Evolutionary conservation across 1,140 invertebrate species (phyloP), one percentile per base, ranked within the genome.

Genomic region (Yoshiicerus persimilis): DNA sequence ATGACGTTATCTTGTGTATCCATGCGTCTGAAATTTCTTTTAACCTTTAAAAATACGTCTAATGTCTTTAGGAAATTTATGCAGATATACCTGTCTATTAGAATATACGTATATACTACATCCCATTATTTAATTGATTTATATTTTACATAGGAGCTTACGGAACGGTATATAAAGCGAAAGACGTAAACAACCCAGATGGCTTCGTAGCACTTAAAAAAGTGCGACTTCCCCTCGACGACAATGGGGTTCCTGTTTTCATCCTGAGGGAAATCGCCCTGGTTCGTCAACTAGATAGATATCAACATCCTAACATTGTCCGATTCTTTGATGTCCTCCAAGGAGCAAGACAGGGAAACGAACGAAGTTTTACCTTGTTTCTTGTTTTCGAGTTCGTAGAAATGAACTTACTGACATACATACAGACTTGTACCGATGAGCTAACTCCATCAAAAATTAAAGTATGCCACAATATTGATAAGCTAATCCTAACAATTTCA

Each of bases 341-440:
- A 94, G 96, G 96, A 89, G 94, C 95, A 92, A 92, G 94, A 88
- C 91, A 96, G 91, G 95, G 95, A 75, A 94, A 94, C 34, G 95
- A 96, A 86, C 94, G 94, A 41, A 95, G 96, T 88, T 92, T 98
- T 70, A 94, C 96, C 20, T 93, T 99, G 64, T 99, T 97, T 93
- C 93, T 99, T 75, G 98, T 99, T 1, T 99, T 99, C 92, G 99
- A 99, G 93, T 98, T 99, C 92, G 95, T 99, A 11, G 97, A 99
- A 89, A 96, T 96, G 91, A 97, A 98, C 92, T 93, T 98, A 25
- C 95, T 96, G 20, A 95, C 95, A 4, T 97, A 95, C 91, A 94
- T 99, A 64, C 95, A 96, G 87, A 95, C 95, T 9, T 93, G 94
- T 80, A 94, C 95, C 1, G 95, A 95, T 4, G 90, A 89, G n/a